These are phyloP conservation scores for Thera britannica DNA, from an alignment of 2,888 invertebrate genomes.

Conservation along the genomic window DNA sequence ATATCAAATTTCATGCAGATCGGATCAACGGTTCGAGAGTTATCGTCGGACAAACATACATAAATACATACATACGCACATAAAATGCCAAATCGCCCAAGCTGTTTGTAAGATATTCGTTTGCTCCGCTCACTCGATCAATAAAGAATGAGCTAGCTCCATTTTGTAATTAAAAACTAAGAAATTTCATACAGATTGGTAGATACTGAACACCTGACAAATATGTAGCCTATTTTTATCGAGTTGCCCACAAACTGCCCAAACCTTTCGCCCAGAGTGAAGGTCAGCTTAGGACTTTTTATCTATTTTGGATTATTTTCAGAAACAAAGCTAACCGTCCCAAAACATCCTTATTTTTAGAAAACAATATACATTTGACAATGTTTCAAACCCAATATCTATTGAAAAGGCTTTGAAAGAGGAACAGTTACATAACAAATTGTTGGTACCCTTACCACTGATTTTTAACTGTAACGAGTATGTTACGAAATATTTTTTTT, in stretches of 20 bases:
- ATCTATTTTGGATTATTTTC: not conserved
- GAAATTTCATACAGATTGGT: too few relatives aligned
- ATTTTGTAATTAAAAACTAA: too few relatives aligned
- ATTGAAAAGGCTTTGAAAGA: constrained; percentile 3
- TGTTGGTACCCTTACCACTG: constrained; percentile 10
- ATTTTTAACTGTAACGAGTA: not conserved
- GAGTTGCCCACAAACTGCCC: not conserved
- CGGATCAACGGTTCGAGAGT: too few relatives aligned
- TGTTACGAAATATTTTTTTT: too few relatives aligned
- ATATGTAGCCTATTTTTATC: not conserved
- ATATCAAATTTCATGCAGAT: too few relatives aligned
- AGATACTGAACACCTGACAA: too few relatives aligned
- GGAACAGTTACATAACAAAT: constrained; percentile 23
- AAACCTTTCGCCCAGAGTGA: not conserved
- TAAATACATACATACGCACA: too few relatives aligned
- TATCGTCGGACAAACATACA: too few relatives aligned
- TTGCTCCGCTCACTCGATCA: too few relatives aligned
- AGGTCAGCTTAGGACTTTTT: not conserved
- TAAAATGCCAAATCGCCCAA: too few relatives aligned
- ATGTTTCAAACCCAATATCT: constrained; percentile 6
- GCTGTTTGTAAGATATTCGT: too few relatives aligned
- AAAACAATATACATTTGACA: constrained; percentile 4
- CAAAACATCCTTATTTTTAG: constrained; percentile 1
- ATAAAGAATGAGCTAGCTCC: too few relatives aligned
- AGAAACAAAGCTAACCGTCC: constrained; percentile 1